phyloP scores from a whole-genome alignment of 2,113 vertebrate genomes.

The Hoplias malabaricus region DNA sequence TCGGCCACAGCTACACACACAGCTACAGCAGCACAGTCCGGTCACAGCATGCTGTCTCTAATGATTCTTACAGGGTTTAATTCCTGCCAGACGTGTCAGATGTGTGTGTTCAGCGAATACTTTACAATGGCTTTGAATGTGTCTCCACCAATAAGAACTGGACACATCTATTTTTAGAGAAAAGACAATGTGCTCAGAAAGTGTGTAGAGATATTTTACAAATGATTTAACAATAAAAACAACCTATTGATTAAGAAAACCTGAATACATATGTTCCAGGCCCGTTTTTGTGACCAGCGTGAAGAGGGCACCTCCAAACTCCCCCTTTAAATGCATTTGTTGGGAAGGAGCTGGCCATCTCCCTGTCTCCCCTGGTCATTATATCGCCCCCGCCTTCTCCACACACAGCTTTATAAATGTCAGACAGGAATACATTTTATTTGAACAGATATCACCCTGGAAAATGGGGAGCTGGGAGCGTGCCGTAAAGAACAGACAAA shows the following conservation, averaged over 20 bases:
- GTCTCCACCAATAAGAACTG: no score
- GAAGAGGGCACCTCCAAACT: constrained; percentile 47
- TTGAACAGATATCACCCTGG: constrained; percentile 84
- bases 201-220: background rate
- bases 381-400: constrained; percentile 81
- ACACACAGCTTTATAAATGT: constrained; percentile 89
- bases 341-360: constrained; percentile 75
- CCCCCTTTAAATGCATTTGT: constrained; percentile 75
- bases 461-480: constrained; percentile 70
- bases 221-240: no score
- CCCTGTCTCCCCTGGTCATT: constrained; percentile 82
- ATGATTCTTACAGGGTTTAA: no score
- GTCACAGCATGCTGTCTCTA: no score
- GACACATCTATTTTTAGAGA: no score
- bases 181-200: background rate
- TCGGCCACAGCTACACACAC: no score
- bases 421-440: constrained; percentile 92
- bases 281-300: background rate
- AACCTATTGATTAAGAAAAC: no score
- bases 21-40: no score
- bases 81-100: no score
- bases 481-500: constrained; percentile 65
- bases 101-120: no score
- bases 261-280: no score
- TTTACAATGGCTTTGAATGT: no score